These are phyloP conservation scores for Apeira syringaria DNA, from an alignment of 2,888 invertebrate species.

Conservation along the genomic window DNA sequence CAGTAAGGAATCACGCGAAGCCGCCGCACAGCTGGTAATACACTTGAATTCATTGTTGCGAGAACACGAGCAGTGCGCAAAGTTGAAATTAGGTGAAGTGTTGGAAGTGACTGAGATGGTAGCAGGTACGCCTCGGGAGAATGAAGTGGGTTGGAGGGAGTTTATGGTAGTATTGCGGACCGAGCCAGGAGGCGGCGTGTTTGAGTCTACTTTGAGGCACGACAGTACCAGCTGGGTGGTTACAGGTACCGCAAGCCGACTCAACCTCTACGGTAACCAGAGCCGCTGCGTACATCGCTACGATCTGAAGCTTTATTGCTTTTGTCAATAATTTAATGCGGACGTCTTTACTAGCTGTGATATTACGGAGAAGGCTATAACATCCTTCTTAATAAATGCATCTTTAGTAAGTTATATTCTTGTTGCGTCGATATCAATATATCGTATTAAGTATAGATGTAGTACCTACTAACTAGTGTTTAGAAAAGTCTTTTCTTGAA, in stretches of 20 bases:
- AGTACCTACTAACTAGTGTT: too few relatives aligned
- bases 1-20: constrained; percentile 80
- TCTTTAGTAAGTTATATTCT: background rate
- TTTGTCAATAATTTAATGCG: constrained; percentile 67
- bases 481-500: too few relatives aligned
- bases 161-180: constrained; percentile 86
- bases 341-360: constrained; percentile 42
- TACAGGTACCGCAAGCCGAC: constrained; percentile 89
- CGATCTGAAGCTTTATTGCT: constrained; percentile 90
- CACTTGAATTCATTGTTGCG: constrained; percentile 86
- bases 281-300: constrained; percentile 90
- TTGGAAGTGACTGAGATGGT: constrained; percentile 86
- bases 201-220: constrained; percentile 90
- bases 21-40: constrained; percentile 84
- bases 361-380: constrained; percentile 30
- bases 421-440: background rate
- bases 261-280: constrained; percentile 92
- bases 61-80: constrained; percentile 86
- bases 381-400: background rate
- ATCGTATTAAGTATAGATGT: too few relatives aligned
- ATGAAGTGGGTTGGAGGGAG: constrained; percentile 79
- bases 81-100: constrained; percentile 84
- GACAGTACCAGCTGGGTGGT: constrained; percentile 66
- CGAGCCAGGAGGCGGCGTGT: constrained; percentile 87
- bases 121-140: constrained; percentile 57